Conservation (phyloP, 1,140 invertebrate genomes). For the Plodia interpunctella region DNA sequence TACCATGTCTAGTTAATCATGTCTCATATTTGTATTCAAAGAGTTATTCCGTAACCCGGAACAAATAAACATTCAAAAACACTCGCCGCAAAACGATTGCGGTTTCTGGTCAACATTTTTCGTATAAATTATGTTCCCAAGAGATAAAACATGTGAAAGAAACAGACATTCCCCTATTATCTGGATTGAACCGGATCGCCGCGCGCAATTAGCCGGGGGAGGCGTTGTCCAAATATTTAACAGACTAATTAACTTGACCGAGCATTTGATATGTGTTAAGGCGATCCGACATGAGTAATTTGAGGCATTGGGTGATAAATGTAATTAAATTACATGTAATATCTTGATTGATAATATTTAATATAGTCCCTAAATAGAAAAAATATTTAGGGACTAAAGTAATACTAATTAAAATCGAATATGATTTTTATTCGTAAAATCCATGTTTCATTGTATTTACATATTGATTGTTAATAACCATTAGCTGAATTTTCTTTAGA, state of each 20-base stretch:
- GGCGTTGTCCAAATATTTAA: constrained; percentile 4
- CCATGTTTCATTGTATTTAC: too few relatives aligned
- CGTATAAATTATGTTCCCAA: not conserved
- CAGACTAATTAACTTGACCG: constrained; percentile 5
- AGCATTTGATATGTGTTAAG: constrained; percentile 5
- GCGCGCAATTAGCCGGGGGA: not conserved
- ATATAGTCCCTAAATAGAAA: too few relatives aligned
- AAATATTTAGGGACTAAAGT: too few relatives aligned
- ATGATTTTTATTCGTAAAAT: too few relatives aligned
- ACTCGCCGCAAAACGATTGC: not conserved
- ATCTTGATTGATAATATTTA: too few relatives aligned
- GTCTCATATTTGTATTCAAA: not conserved
- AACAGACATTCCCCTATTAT: not conserved
- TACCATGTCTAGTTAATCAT: too few relatives aligned
- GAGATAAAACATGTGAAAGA: not conserved
- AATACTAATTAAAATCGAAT: too few relatives aligned
- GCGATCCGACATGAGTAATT: not conserved
- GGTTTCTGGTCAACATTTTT: not conserved
- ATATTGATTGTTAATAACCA: too few relatives aligned
- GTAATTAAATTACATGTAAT: not conserved
- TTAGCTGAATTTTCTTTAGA: too few relatives aligned
- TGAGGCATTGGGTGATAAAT: not conserved
- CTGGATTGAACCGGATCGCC: not conserved
- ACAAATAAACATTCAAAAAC: not conserved
- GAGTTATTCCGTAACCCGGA: not conserved